A percentile compares a stretch with the other conserved stretches of the same genome.
These are phyloP conservation scores for Drosophila yakuba DNA, from an alignment of 1,140 invertebrate genomes.

Conservation along the genomic window DNA sequence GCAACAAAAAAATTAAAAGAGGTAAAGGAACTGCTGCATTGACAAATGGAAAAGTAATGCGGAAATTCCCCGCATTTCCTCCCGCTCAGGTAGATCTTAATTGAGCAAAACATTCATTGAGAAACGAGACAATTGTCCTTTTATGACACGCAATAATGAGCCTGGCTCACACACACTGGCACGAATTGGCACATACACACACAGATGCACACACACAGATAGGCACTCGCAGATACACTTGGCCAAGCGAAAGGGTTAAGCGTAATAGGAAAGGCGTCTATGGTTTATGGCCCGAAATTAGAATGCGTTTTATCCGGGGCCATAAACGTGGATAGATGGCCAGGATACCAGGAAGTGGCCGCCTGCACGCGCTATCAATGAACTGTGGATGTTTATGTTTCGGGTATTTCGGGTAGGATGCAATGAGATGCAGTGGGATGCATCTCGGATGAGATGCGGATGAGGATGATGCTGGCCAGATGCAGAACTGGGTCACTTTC, in stretches of 20 bases:
- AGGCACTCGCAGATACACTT: slow-evolving; percentile 30
- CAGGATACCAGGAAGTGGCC: slow-evolving; percentile 61
- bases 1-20: not conserved
- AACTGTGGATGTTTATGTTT: slow-evolving; percentile 31
- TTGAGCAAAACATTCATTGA: slow-evolving; percentile 67
- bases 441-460: not conserved
- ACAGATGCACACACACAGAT: not conserved
- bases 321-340: slow-evolving; percentile 51
- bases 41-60: slow-evolving; percentile 13
- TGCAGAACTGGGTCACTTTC: slow-evolving; percentile 77
- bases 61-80: slow-evolving; percentile 54
- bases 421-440: not conserved
- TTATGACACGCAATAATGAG: slow-evolving; percentile 67
- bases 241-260: slow-evolving; percentile 72
- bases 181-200: slow-evolving; percentile 2
- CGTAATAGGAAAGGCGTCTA: slow-evolving; percentile 65
- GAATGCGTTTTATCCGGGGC: slow-evolving; percentile 76
- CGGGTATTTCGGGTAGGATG: slow-evolving; percentile 13
- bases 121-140: slow-evolving; percentile 51
- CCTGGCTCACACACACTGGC: slow-evolving; percentile 34
- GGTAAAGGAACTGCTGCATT: not conserved
- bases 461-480: not conserved
- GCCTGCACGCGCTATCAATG: slow-evolving; percentile 74
- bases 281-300: slow-evolving; percentile 73
- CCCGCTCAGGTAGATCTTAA: slow-evolving; percentile 59